Evolutionary conservation across 1,140 invertebrate genomes (phyloP).

Genomic region (Paralvinella palmiformis): DNA sequence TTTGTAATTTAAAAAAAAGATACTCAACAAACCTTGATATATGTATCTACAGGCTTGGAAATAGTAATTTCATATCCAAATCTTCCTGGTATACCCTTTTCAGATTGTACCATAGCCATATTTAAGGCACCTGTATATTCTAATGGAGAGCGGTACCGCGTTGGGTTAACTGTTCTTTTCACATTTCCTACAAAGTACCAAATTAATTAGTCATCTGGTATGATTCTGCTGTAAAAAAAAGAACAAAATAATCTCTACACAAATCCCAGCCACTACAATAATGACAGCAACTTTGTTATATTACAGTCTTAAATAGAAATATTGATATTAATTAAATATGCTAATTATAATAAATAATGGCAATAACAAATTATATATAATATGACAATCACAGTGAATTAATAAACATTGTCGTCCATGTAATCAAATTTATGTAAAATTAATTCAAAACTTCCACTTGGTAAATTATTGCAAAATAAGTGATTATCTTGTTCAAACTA

Average conservation of each 20-base stretch:
- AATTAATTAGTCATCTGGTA: background rate
- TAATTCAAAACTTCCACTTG: too few relatives aligned
- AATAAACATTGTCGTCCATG: background rate
- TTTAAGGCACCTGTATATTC: conserved; percentile 47
- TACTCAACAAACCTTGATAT: conserved; percentile 51
- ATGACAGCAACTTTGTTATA: too few relatives aligned
- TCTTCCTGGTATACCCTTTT: conserved; percentile 17
- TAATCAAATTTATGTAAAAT: too few relatives aligned
- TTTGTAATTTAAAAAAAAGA: background rate
- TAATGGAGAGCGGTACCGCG: conserved; percentile 54
- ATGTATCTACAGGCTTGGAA: conserved; percentile 53
- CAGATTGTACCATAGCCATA: conserved; percentile 25
- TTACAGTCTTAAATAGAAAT: too few relatives aligned
- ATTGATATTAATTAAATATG: too few relatives aligned
- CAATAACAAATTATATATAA: background rate
- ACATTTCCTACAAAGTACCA: conserved; percentile 35
- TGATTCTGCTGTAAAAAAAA: too few relatives aligned
- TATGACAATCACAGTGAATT: background rate
- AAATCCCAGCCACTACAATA: too few relatives aligned
- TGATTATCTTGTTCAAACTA: too few relatives aligned
- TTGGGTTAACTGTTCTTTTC: conserved; percentile 51
- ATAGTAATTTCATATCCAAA: conserved; percentile 48
- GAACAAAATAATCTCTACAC: too few relatives aligned
- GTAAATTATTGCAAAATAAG: background rate
- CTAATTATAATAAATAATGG: background rate